Evolutionary conservation across 2,888 invertebrate genomes (phyloP).

Genomic region (Vanessa cardui): DNA sequence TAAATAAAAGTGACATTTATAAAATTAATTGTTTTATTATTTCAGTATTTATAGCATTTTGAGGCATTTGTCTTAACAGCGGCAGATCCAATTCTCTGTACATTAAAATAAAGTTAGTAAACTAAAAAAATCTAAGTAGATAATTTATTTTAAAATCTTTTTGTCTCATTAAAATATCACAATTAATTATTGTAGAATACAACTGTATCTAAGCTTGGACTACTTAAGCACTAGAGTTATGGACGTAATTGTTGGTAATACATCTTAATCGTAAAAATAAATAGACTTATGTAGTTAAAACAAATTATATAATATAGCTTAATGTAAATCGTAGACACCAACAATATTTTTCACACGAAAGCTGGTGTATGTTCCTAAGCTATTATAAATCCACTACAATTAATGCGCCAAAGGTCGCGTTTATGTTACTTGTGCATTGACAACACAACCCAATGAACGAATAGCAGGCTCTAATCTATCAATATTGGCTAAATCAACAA

Average conservation of each 20-base stretch:
- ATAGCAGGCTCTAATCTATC: constrained; percentile 8
- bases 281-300: not conserved
- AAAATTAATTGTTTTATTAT: constrained; percentile 34
- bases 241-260: constrained; percentile 39
- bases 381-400: constrained; percentile 22
- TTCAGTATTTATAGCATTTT: constrained; percentile 30
- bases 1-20: constrained; percentile 26
- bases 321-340: constrained; percentile 15
- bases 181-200: constrained; percentile 41
- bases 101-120: constrained; percentile 29
- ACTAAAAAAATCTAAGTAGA: constrained; percentile 19
- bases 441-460: constrained; percentile 40
- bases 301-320: not conserved
- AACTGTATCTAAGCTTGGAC: constrained; percentile 37
- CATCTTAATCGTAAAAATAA: constrained; percentile 14
- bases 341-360: constrained; percentile 7
- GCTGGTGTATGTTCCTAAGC: constrained; percentile 15
- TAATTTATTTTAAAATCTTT: constrained; percentile 28
- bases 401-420: constrained; percentile 15
- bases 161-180: constrained; percentile 43
- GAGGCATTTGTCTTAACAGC: constrained; percentile 32
- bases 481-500: not conserved
- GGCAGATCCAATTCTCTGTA: constrained; percentile 24
- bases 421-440: constrained; percentile 42
- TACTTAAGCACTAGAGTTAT: constrained; percentile 35